Evolutionary conservation across 2,797 vertebrate species (phyloP).

Genomic region (Australoheros facetus): DNA sequence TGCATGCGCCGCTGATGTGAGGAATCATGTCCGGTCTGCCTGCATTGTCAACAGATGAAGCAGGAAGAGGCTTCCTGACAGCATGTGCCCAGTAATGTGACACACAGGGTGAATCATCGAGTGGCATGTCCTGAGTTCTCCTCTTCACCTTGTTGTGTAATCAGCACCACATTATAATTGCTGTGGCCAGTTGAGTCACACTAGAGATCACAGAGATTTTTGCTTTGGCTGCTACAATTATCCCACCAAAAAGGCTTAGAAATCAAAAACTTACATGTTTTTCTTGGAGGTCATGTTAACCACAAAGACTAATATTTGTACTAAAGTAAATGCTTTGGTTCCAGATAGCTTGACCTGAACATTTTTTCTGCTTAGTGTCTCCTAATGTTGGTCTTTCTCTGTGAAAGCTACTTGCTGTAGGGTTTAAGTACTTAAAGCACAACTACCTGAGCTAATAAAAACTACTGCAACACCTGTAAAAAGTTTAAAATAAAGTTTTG

Average conservation of each 20-base stretch:
- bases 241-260: not conserved
- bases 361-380: not conserved
- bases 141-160: conserved; percentile 39
- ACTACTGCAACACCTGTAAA: not conserved
- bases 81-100: conserved; percentile 46
- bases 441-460: not conserved
- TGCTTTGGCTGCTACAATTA: not conserved
- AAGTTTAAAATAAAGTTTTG: not conserved
- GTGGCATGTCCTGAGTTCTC: conserved; percentile 54
- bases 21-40: conserved; percentile 51
- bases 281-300: conserved; percentile 7
- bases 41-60: conserved; percentile 16
- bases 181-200: conserved; percentile 55
- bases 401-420: not conserved
- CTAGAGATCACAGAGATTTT: conserved; percentile 26
- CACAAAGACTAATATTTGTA: conserved; percentile 39
- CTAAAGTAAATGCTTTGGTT: conserved; percentile 34
- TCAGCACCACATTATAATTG: conserved; percentile 46
- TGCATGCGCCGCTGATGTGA: conserved; percentile 37
- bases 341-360: conserved; percentile 18
- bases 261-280: conserved; percentile 28
- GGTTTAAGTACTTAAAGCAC: not conserved
- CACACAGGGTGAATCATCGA: conserved; percentile 61
- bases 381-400: not conserved
- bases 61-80: conserved; percentile 38